Base-by-base conservation (phyloP, 2,113 vertebrate genomes). In the Catharus fuscescens region DNA sequence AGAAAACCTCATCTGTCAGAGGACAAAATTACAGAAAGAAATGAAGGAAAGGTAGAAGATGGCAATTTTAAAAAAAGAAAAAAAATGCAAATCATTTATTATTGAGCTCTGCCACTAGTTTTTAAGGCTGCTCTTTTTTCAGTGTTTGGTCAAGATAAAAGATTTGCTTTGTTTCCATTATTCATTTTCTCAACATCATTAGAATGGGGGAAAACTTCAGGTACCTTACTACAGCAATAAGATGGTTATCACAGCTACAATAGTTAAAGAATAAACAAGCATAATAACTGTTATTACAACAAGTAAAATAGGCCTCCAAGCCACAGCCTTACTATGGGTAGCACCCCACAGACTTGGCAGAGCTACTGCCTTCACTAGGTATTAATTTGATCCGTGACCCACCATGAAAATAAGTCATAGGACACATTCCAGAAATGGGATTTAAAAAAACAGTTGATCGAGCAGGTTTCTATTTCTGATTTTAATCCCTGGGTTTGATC, bases 401-500 rank as follows among this genome's bases (percentile, higher is more conserved):
- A 72, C 48, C 47, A 80, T 14, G 66, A 34, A 84, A 78, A 80
- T 34, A 34, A 83, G 44, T 26, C 7, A 7, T 1, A 87, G 60
- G 53, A 74, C 59, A 81, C 31, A 44, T n/a, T 80, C 56, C 53
- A 91, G 47, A 89, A 93, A 74, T 3, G 10, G 50, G 44, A 93
- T 92, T 91, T 90, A 56, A 90, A 96, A 56, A 13, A 74, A 86
- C 42, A 56, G 45, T 85, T 5, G 1, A 86, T 80, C 0, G 0
- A 86, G 62, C 28, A 80, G 64, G 71, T 74, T 96, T 90, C 73
- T 91, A 78, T 86, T 94, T 79, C 54, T 95, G 89, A 80, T 91
- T 71, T 96, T 92, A 95, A 52, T 38, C 82, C 78, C 70, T 78
- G 50, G 15, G 80, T 94, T 94, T 92, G 80, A 95, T 77, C 92